phyloP scores from a whole-genome alignment of 2,797 vertebrate species.

The Diplodus sargus region DNA sequence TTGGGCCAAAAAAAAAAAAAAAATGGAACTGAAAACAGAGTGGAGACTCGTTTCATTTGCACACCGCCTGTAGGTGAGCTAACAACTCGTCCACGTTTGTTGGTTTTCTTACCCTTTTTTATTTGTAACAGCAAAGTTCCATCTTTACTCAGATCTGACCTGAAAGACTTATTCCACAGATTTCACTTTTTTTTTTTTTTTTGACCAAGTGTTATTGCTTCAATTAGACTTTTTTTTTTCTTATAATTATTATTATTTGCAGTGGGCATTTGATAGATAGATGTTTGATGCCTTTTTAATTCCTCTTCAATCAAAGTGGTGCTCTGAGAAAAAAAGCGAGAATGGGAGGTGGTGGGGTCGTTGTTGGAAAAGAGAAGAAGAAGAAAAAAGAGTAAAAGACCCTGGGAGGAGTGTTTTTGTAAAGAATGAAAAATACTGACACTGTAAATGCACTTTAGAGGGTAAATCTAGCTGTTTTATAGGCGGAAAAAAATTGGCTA shows the following conservation, averaged over 20 bases:
- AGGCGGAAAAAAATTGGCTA: slow-evolving; percentile 70
- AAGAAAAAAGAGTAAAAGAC: slow-evolving; percentile 35
- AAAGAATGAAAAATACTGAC: slow-evolving; percentile 83
- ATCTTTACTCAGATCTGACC: slow-evolving; percentile 39
- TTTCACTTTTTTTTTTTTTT: slow-evolving; percentile 23
- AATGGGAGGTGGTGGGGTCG: slow-evolving; percentile 5
- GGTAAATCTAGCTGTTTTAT: slow-evolving; percentile 77
- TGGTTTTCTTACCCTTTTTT: not conserved
- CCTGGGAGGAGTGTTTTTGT: slow-evolving; percentile 73
- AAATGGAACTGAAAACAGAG: not conserved
- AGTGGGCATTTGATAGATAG: slow-evolving; percentile 63
- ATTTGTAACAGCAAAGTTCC: slow-evolving; percentile 38
- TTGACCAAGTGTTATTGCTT: slow-evolving; percentile 54
- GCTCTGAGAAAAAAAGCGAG: slow-evolving; percentile 60
- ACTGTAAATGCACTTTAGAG: slow-evolving; percentile 91
- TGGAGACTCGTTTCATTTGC: slow-evolving; percentile 41
- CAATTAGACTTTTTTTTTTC: slow-evolving; percentile 29
- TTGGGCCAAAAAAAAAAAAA: slow-evolving; percentile 42
- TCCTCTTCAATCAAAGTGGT: slow-evolving; percentile 75
- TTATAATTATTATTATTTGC: slow-evolving; percentile 31
- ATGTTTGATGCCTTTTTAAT: slow-evolving; percentile 71
- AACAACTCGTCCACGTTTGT: slow-evolving; percentile 16
- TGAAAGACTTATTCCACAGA: slow-evolving; percentile 34
- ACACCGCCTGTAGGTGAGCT: slow-evolving; percentile 41
- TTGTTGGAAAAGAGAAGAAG: slow-evolving; percentile 20